These are phyloP conservation scores for Isaurus tuberculatus DNA, from an alignment of 92 coral and sea anemone species.

Conservation along the genomic window DNA sequence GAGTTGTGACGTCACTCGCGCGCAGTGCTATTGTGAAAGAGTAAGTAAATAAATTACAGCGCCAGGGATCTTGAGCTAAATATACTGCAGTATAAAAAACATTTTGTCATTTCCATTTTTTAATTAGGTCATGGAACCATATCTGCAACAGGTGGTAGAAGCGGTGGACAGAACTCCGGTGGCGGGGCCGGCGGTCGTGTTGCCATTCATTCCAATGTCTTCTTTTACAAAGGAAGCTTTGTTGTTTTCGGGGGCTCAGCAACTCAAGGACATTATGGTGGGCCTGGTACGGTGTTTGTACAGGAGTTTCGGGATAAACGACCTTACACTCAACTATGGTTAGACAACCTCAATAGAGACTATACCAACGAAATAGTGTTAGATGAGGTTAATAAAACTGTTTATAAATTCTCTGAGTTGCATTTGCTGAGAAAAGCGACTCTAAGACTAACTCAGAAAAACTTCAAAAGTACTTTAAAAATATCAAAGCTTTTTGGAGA, in stretches of 20 bases:
- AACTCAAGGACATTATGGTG: conserved; percentile 55
- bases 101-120: neutral
- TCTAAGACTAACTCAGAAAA: conserved; percentile 46
- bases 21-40: too few species aligned
- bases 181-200: conserved; percentile 74
- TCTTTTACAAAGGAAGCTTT: conserved; percentile 57
- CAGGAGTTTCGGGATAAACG: conserved; percentile 51
- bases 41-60: neutral
- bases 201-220: conserved; percentile 59
- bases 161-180: conserved; percentile 61
- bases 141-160: conserved; percentile 56
- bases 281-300: conserved; percentile 69
- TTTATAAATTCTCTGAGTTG: conserved; percentile 62
- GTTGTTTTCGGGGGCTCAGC: conserved; percentile 63
- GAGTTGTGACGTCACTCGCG: too few species aligned
- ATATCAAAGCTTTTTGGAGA: conserved; percentile 63
- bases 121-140: conserved; percentile 22
- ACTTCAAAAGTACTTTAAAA: conserved; percentile 35
- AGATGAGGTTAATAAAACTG: conserved; percentile 54
- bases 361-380: conserved; percentile 47
- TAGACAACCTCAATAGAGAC: conserved; percentile 59
- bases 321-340: conserved; percentile 52
- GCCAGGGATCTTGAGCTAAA: too few species aligned
- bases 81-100: neutral
- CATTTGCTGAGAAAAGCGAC: conserved; percentile 50